Base-by-base conservation (phyloP, 2,797 vertebrate genomes). In the Pyrrhura leucotis region DNA sequence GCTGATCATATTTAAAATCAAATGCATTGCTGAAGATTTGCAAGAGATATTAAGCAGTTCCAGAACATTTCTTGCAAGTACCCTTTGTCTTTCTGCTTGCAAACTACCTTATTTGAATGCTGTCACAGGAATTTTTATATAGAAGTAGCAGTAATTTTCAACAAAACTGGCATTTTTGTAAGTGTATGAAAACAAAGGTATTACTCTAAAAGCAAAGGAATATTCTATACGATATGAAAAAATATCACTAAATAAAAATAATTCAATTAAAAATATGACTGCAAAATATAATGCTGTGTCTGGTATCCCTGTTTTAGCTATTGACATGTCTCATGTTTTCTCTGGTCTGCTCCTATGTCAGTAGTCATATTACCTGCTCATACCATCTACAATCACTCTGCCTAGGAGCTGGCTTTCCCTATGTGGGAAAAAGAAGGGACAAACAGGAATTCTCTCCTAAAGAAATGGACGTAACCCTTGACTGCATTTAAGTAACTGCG, bases 381-480 rank as follows among this genome's bases (percentile, higher is more conserved):
- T 65, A 12, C 3, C 40, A 10, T 0, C 69, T 47, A 61, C 3
- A 5, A 21, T 10, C 62, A 40, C 19, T 53, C 5, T 42, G 19
- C 17, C 14, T 15, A 20, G 53, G 31, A 59, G 53, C 16, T 56
- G 71, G 9, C 22, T 42, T 47, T 72, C 5, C 20, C 28, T 22
- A 13, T 7, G 7, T 29, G 33, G 14, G 53, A 48, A 19, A 42
- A 15, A 12, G 28, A 26, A 39, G 0, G 4, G 6, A 26, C 25
- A 62, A 26, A 25, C 7, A 69, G 8, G 50, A 85, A 4, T 13
- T 23, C 11, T 8, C 21, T 21, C 18, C 50, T 15, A 2, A 50
- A 53, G 48, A 45, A 61, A 44, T 0, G 4, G 78, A n/a, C 0
- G 0, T 1, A 18, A 45, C 16, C 25, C 15, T 28, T 6, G 28